These are phyloP conservation scores for Myrmecophaga tridactyla DNA, from an alignment of 2,113 vertebrate species.

Conservation along the genomic window DNA sequence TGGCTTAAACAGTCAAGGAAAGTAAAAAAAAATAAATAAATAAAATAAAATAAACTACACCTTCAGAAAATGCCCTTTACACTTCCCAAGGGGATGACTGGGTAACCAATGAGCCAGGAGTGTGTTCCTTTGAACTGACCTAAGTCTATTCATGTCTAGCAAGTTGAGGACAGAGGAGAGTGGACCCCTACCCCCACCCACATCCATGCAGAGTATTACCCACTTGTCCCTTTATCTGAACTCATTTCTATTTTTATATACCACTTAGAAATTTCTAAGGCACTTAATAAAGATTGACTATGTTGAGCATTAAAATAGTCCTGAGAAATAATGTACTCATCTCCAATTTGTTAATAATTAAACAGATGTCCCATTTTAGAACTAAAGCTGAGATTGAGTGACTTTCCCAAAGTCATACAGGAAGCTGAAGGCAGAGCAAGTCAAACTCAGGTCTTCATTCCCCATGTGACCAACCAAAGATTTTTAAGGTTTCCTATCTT, in stretches of 20 bases:
- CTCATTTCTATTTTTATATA: neutral
- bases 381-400: neutral
- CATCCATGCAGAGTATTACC: neutral
- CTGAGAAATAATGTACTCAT: neutral
- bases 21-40: too few relatives aligned
- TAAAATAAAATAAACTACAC: too few relatives aligned
- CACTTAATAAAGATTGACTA: neutral
- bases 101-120: neutral
- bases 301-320: neutral
- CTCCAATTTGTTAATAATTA: constrained; percentile 8
- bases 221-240: neutral
- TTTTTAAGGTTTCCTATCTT: neutral
- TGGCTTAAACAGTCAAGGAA: neutral
- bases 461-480: neutral
- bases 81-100: neutral
- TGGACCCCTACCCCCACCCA: fast-evolving
- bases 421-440: neutral
- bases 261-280: neutral
- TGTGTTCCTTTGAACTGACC: neutral
- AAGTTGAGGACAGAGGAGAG: neutral
- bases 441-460: neutral
- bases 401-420: neutral
- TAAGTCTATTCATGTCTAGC: neutral
- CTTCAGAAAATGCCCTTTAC: neutral
- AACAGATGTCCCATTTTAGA: neutral